phyloP scores from a whole-genome alignment of 2,113 vertebrate species.

The Emydocephalus ijimae region DNA sequence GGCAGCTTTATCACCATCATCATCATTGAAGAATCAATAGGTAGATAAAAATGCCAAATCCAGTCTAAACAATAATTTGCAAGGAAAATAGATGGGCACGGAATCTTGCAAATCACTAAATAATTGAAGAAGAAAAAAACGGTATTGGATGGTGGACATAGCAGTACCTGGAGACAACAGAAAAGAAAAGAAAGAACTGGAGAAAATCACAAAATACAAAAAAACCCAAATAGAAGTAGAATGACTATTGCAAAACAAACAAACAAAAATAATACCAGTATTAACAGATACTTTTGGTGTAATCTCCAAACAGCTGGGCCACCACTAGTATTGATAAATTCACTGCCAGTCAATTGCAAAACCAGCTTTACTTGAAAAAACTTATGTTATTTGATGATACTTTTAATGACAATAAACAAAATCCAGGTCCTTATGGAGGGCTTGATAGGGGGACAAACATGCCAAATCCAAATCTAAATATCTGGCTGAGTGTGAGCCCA shows the following conservation, averaged over 20 bases:
- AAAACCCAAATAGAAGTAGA: neutral
- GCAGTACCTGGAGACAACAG: neutral
- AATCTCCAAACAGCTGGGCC: neutral
- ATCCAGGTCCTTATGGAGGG: neutral
- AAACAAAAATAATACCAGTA: neutral
- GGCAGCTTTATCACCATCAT: neutral
- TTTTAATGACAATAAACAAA: neutral
- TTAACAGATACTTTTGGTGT: neutral
- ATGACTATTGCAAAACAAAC: neutral
- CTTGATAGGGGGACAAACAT: neutral
- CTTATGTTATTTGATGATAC: neutral
- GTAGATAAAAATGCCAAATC: neutral
- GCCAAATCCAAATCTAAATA: neutral
- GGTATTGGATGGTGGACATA: neutral
- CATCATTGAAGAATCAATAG: neutral
- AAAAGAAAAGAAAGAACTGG: neutral
- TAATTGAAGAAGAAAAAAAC: neutral
- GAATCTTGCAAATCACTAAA: neutral
- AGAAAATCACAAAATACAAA: neutral
- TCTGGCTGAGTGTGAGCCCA: neutral
- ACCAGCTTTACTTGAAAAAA: neutral
- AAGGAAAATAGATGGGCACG: neutral
- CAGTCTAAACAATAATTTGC: neutral
- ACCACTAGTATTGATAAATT: neutral
- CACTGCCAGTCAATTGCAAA: neutral